Base-by-base conservation (phyloP, 2,888 invertebrate species). In the Pemphredon lugubris region DNA sequence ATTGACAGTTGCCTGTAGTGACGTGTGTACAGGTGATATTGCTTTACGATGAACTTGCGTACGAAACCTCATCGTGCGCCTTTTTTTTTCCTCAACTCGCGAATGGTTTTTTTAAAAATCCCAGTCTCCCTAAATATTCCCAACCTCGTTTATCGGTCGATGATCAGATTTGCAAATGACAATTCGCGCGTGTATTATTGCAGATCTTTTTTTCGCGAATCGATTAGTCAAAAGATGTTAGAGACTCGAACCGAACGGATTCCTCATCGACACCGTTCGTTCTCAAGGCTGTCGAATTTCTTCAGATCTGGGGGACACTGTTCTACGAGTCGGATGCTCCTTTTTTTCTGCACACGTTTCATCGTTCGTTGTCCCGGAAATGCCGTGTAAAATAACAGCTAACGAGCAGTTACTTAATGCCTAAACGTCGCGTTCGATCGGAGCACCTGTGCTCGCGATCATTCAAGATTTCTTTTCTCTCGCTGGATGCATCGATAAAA, bases 1-100 rank as follows among this genome's bases (percentile, higher is more conserved):
- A 70, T 70, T 70, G 61, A 70, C 61, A 39, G 14, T 68, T 34
- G 32, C 34, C 23, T 42, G 23, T 45, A 69, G 51, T 34, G 50
- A 61, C 34, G 37, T n/a, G n/a, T n/a, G n/a, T 42, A 21, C 60
- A 55, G 45, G 60, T 60, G 54, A 61, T 69, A 70, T 14, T 11
- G 11, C 13, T 9, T 61, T 9, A 3, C 55, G 50, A 55, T 55
- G 39, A 55, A 69, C 34, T 51, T 34, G 32, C n/a, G 21, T 18
- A 30, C 23, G n/a, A 6, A 53, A 23, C 40, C 26, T 26, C 1
- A 9, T n/a, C 9, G 20, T 9, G 6, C 13, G 23, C 4, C n/a
- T 34, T 45, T 23, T n/a, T 11, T 6, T 6, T 42, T 4, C 2
- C 0, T 4, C 30, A 16, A 23, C 2, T 16, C n/a, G n/a, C n/a